Evolutionary conservation across 2,888 invertebrate genomes (phyloP).

Genomic region (Rhaphigaster nebulosa): DNA sequence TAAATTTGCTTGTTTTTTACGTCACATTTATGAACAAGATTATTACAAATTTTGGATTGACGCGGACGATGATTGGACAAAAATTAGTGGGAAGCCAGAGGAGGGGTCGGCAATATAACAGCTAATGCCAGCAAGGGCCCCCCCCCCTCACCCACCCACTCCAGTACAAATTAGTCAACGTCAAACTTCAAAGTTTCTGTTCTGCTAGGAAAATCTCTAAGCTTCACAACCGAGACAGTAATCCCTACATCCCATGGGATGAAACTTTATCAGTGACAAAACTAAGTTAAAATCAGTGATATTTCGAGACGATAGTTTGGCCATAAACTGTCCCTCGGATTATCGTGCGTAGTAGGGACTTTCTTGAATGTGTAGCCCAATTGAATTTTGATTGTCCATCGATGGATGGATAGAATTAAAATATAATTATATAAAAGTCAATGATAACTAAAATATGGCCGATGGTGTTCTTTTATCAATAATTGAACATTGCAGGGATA

Average conservation of each 20-base stretch:
- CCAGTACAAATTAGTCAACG: slow-evolving; percentile 42
- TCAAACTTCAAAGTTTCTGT: slow-evolving; percentile 17
- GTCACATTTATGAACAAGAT: background rate
- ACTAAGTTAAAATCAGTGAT: slow-evolving; percentile 41
- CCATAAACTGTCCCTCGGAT: background rate
- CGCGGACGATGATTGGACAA: background rate
- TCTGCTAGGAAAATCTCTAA: slow-evolving; percentile 46
- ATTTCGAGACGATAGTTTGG: background rate
- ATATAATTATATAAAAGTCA: too few relatives aligned
- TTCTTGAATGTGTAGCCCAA: background rate
- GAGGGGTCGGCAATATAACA: background rate
- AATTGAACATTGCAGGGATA: too few relatives aligned
- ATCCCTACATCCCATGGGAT: slow-evolving; percentile 36
- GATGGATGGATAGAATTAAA: too few relatives aligned
- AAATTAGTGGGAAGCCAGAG: background rate
- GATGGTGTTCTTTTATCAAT: too few relatives aligned
- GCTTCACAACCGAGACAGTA: slow-evolving; percentile 8
- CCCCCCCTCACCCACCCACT: background rate
- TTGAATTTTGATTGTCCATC: background rate
- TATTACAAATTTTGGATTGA: background rate
- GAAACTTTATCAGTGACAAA: slow-evolving; percentile 37
- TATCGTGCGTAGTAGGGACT: background rate
- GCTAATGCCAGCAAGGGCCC: background rate
- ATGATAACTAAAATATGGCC: too few relatives aligned
- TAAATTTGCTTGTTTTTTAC: background rate